Base-by-base conservation (phyloP, 2,797 vertebrate genomes). In the Pantherophis vulpinus region DNA sequence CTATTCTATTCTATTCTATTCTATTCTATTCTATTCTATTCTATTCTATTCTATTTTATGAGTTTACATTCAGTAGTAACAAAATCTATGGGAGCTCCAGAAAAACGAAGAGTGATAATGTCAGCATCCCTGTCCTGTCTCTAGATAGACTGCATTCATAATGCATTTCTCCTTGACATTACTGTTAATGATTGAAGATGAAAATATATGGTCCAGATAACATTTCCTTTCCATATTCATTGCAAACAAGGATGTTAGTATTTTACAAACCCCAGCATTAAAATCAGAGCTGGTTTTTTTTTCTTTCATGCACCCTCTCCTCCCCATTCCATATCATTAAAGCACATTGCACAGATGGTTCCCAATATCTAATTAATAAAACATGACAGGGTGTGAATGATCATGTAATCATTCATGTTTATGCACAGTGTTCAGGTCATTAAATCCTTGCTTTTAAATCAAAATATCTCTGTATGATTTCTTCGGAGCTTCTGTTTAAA, bases 361-460 rank as follows among this genome's bases (percentile, higher is more conserved):
- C 79, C 90, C 90, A 79, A 91, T 88, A 91, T 83, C 93, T 88
- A 91, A 93, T 93, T 93, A 91, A 91, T 93, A 93, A 93, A 93
- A 88, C 93, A 93, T 93, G 93, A 93, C 90, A 91, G 86, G 90
- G 86, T 93, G 90, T 93, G 90, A 93, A 93, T 93, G 91, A 93
- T 91, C 86, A 93, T 93, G 93, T 60, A 91, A 83, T 93, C 90
- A 83, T 91, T 93, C 93, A 93, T 93, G 90, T 91, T 93, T 91
- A 88, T 93, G 86, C 88, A 47, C 56, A 79, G 42, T 88, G 86
- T 88, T 88, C 63, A 61, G 86, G 63, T 88, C 90, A 88, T 88
- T 93, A 93, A 91, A 88, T 91, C 55, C 42, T 42, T 88, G 86
- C 59, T 91, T 93, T 86, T 91, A 93, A 93, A 91, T 93, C 86